Conservation (phyloP, 2,113 vertebrate species). For the Fregetta grallaria region DNA sequence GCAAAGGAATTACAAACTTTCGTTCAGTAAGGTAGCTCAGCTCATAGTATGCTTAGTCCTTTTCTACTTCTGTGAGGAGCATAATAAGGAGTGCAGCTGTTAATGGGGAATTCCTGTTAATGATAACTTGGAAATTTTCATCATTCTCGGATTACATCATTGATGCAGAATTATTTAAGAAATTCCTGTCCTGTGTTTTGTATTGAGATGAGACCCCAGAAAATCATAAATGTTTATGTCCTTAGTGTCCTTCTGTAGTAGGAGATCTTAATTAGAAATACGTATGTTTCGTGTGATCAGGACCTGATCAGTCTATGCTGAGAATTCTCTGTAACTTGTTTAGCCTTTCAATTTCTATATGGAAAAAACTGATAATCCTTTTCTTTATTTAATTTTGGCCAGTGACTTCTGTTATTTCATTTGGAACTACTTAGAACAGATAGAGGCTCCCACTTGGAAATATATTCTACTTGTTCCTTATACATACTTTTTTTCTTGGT, state of each 20-base stretch:
- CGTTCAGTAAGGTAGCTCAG: not conserved
- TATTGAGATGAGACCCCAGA: not conserved
- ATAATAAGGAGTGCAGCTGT: not conserved
- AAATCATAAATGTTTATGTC: not conserved
- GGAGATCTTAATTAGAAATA: not conserved
- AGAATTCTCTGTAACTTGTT: not conserved
- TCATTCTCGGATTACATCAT: not conserved
- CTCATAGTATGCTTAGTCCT: not conserved
- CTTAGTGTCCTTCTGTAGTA: not conserved
- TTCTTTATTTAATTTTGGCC: not conserved
- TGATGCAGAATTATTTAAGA: not conserved
- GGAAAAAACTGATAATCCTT: not conserved
- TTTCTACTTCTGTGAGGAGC: not conserved
- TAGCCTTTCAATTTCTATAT: not conserved
- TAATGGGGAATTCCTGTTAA: not conserved
- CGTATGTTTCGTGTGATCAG: not conserved
- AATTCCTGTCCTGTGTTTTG: not conserved
- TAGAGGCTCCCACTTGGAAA: not conserved
- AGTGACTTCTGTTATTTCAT: not conserved
- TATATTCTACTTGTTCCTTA: not conserved
- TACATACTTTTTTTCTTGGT: not conserved
- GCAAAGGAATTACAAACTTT: not conserved
- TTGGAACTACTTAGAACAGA: not conserved
- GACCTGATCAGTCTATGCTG: not conserved
- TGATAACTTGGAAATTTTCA: not conserved